Evolutionary conservation across 1,140 invertebrate species (phyloP).

Genomic region (Trichonephila clavata): DNA sequence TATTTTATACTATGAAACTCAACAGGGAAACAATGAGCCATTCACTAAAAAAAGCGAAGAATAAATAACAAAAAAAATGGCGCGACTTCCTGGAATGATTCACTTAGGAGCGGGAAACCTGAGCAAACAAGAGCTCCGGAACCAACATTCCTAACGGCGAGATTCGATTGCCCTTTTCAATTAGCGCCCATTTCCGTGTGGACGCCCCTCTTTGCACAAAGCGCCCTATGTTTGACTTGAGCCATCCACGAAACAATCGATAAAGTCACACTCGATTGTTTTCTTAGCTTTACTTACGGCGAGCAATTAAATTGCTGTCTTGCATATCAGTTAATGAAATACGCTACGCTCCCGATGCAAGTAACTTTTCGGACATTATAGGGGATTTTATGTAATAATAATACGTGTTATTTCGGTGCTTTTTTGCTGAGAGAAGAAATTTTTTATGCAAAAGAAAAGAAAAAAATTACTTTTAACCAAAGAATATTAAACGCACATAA

Average conservation of each 20-base stretch:
- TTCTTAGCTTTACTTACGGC: not conserved
- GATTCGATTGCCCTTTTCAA: constrained; percentile 55
- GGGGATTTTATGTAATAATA: no score
- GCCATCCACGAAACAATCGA: not conserved
- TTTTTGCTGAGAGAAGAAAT: no score
- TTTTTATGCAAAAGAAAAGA: no score
- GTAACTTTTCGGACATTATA: not conserved
- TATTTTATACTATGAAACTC: no score
- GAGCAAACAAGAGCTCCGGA: constrained; percentile 15
- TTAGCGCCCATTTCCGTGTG: constrained; percentile 50
- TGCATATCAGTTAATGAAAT: not conserved
- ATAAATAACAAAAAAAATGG: not conserved
- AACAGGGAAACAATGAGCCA: not conserved
- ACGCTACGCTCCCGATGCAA: not conserved
- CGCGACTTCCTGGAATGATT: not conserved
- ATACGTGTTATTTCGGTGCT: no score
- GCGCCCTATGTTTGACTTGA: not conserved
- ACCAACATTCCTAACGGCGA: constrained; percentile 20
- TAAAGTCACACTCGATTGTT: constrained; percentile 5
- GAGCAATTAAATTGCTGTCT: not conserved
- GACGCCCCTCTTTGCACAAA: constrained; percentile 1
- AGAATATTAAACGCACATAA: no score
- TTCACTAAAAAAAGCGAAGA: not conserved
- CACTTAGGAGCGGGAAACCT: not conserved
- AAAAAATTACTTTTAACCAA: no score